Evolutionary conservation across 2,797 vertebrate species (phyloP), one percentile per base, ranked within the genome.

Genomic region (Acrossocheilus fasciatus): DNA sequence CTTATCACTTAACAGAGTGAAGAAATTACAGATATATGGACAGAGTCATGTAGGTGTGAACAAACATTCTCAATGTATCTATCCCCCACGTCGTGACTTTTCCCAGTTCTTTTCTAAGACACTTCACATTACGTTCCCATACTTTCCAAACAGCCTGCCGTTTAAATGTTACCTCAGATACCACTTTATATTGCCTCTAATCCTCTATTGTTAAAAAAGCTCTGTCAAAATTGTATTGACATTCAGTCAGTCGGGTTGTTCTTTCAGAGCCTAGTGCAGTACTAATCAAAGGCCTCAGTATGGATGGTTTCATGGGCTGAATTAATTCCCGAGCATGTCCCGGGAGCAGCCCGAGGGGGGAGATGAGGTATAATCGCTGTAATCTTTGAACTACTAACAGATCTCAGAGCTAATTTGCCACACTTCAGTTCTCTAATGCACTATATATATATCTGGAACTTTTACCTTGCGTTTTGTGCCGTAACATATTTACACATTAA

Each of bases 101-200:
- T 74, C 59, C 8, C 1, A 69, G n/a, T 36, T 50, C 30, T 45
- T 75, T 59, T 59, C 26, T 72, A 7, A 45, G 36, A 52, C 69
- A 80, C 66, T 59, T 62, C 47, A 57, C 64, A 20, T 81, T 26
- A 39, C 11, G 1, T 39, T 64, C 12, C 36, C 50, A 72, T 72
- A 72, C 83, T 43, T 54, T 80, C 17, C 14, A 3, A 62, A 80
- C 47, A 72, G 26, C 41, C 43, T 74, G 54, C 41, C 66, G 12
- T 86, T 86, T 66, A 80, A 81, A 85, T 85, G 84, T 80, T 85
- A 73, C 39, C 20, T 85, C 41, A 85, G 62, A 86, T 86, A 81
- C 10, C 84, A 74, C 54, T 73, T 80, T 20, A 64, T 81, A 62
- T 73, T 17, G 0, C 54, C 30, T 80, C 50, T 81, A 81, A 81